Percentiles rank a stretch among this genome's conserved stretches.
These are phyloP conservation scores for Pomatorhinus ruficollis DNA, from an alignment of 2,113 vertebrate genomes.

Conservation along the genomic window DNA sequence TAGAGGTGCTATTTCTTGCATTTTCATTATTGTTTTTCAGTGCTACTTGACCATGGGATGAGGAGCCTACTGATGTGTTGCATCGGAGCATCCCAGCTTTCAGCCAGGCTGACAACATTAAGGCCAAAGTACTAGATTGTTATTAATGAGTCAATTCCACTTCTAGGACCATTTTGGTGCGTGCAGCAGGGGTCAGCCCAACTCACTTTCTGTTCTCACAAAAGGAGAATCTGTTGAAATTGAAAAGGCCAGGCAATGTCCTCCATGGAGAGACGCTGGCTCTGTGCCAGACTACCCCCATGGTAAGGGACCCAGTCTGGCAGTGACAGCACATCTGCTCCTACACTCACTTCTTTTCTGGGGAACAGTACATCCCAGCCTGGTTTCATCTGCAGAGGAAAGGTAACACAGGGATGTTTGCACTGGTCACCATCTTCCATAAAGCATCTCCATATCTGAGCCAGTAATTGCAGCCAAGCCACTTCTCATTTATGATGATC, in stretches of 20 bases:
- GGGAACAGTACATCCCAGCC: not conserved
- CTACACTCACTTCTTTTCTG: not conserved
- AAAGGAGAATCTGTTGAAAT: not conserved
- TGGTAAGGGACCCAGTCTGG: not conserved
- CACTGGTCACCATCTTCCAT: not conserved
- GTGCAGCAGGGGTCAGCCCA: not conserved
- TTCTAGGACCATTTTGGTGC: not conserved
- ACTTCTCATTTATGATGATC: not conserved
- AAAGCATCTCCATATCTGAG: not conserved
- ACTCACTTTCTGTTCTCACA: not conserved
- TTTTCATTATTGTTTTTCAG: not conserved
- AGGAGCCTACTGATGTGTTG: not conserved
- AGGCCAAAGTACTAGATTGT: not conserved
- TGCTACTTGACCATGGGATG: not conserved
- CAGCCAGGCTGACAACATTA: not conserved
- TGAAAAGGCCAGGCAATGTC: not conserved
- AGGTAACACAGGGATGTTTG: not conserved
- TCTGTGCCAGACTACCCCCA: not conserved
- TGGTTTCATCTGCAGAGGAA: not conserved
- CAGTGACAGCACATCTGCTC: not conserved
- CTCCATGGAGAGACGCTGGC: not conserved
- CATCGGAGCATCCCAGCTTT: not conserved
- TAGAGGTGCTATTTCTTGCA: not conserved
- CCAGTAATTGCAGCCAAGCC: not conserved
- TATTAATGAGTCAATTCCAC: not conserved